A percentile compares a stretch with the other conserved stretches of the same genome.
Evolutionary conservation across 2,888 invertebrate genomes (phyloP).

Genomic region (Atethmia centrago): DNA sequence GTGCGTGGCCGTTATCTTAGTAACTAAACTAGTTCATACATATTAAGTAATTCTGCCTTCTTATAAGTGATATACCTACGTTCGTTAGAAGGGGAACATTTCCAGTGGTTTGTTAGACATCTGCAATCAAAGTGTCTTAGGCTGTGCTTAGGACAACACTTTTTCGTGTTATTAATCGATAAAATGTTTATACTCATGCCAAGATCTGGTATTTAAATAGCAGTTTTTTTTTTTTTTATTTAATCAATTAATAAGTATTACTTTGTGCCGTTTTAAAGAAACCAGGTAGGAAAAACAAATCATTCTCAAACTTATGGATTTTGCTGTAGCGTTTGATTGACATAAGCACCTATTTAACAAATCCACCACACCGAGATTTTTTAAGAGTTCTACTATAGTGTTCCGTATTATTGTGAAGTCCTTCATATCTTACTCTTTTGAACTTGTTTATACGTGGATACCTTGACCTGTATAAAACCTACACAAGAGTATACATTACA

Average conservation of each 20-base stretch:
- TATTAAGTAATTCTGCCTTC: not conserved
- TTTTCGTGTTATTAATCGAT: constrained; percentile 8
- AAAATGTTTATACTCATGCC: constrained; percentile 12
- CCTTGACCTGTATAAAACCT: not conserved
- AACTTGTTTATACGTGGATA: not conserved
- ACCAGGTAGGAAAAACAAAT: not conserved
- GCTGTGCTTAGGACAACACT: not conserved
- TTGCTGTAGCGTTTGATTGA: constrained; percentile 8
- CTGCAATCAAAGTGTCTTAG: not conserved
- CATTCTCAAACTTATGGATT: constrained; percentile 4
- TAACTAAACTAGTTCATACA: constrained; percentile 7
- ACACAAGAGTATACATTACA: constrained; percentile 10
- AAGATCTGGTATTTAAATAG: constrained; percentile 2
- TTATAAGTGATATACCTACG: not conserved
- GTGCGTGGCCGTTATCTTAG: constrained; percentile 10
- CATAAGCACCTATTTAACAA: not conserved
- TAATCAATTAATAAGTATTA: not conserved
- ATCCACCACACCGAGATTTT: not conserved
- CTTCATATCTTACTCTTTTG: not conserved
- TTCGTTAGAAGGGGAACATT: not conserved
- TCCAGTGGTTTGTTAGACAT: not conserved
- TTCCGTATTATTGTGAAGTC: not conserved
- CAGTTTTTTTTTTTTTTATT: not conserved
- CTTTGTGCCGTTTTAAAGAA: not conserved
- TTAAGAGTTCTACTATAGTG: not conserved